Conservation (phyloP, 2,113 vertebrate species). For the Alligator sinensis region DNA sequence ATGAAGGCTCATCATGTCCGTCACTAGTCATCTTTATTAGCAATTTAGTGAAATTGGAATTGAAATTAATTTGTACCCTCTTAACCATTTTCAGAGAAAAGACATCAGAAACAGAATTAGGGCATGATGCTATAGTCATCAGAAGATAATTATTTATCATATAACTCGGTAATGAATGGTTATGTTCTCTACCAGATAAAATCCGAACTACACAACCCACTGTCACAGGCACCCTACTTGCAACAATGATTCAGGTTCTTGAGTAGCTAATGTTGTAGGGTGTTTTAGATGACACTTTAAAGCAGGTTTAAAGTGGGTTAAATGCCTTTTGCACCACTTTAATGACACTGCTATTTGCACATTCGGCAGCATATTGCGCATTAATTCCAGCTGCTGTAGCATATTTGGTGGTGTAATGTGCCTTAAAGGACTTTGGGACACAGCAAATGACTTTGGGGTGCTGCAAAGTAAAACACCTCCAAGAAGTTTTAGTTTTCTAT, state of each 20-base stretch:
- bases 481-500: too few species aligned
- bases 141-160: neutral
- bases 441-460: too few species aligned
- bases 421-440: too few species aligned
- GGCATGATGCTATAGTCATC: neutral
- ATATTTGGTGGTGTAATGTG: too few species aligned
- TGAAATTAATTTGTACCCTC: neutral
- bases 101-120: neutral
- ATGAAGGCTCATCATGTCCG: neutral
- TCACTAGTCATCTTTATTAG: neutral
- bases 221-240: neutral
- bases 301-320: too few species aligned
- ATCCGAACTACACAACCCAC: neutral
- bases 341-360: too few species aligned
- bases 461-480: too few species aligned
- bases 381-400: too few species aligned
- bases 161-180: neutral
- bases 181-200: neutral
- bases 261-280: accelerated
- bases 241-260: neutral
- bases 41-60: neutral
- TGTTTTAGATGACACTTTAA: too few species aligned
- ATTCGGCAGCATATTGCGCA: too few species aligned
- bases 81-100: neutral
- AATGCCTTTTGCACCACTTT: too few species aligned